Conservation (phyloP, 2,888 invertebrate genomes). For the Notocelia uddmanniana region DNA sequence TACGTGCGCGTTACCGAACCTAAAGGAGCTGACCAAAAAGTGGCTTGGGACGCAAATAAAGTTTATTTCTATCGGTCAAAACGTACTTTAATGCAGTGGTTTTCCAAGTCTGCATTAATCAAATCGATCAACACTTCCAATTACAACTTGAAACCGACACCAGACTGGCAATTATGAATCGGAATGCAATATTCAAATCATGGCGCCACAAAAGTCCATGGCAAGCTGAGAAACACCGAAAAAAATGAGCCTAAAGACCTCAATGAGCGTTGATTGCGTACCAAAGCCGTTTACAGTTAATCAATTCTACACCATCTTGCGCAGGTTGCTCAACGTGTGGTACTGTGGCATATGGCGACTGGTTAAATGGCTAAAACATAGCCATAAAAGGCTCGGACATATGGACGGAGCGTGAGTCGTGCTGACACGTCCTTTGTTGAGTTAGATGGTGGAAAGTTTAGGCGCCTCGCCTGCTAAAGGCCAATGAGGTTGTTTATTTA, state of each 20-base stretch:
- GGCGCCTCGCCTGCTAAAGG: constrained; percentile 48
- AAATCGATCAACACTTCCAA: constrained; percentile 30
- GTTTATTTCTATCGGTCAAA: neutral
- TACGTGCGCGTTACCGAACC: neutral
- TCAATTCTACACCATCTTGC: constrained; percentile 73
- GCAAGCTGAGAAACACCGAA: constrained; percentile 55
- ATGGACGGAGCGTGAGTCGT: constrained; percentile 60
- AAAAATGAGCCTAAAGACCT: constrained; percentile 53
- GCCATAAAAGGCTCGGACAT: constrained; percentile 72
- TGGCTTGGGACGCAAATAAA: neutral
- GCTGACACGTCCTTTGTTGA: constrained; percentile 66
- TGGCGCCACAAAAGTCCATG: constrained; percentile 47
- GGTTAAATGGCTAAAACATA: constrained; percentile 62
- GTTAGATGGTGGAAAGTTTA: constrained; percentile 62
- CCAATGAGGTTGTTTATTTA: constrained; percentile 26
- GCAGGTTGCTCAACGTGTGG: constrained; percentile 61
- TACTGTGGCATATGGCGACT: constrained; percentile 72
- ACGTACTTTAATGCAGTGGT: neutral
- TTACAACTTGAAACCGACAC: constrained; percentile 33
- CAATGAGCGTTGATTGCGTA: constrained; percentile 70
- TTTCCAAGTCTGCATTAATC: constrained; percentile 18
- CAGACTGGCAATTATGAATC: constrained; percentile 49
- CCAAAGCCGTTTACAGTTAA: constrained; percentile 73
- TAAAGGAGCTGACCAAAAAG: neutral
- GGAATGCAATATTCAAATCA: constrained; percentile 51